Conservation (phyloP, 2,797 vertebrate genomes). For the Fratercula arctica region DNA sequence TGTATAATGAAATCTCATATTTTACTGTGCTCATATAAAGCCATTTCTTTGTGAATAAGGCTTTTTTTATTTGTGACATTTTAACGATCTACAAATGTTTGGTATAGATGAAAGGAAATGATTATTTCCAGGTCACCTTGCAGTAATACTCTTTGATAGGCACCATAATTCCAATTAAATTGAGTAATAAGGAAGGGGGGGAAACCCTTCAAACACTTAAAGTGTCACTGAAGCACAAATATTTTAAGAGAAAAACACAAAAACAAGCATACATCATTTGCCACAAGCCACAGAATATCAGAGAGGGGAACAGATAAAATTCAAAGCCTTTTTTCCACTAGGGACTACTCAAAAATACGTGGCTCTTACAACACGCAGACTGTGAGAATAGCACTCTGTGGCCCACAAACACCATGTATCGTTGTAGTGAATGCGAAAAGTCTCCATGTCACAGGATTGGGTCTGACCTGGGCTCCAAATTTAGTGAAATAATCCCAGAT, state of each 20-base stretch:
- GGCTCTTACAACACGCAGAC: rapidly evolving
- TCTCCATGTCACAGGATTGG: background rate
- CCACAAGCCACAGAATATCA: background rate
- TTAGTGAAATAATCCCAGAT: background rate
- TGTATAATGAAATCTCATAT: constrained; percentile 62
- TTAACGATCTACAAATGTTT: constrained; percentile 64
- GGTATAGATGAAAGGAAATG: constrained; percentile 58
- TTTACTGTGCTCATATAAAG: constrained; percentile 10
- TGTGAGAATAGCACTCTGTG: rapidly evolving
- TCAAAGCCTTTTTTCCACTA: background rate
- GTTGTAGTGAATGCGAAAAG: background rate
- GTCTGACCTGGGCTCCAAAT: background rate
- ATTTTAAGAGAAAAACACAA: background rate
- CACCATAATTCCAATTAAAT: constrained; percentile 64
- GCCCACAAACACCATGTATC: rapidly evolving
- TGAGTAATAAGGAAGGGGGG: background rate
- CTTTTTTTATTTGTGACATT: constrained; percentile 20
- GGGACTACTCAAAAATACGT: background rate
- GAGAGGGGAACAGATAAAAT: background rate
- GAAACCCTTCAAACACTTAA: background rate
- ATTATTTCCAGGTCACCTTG: constrained; percentile 63
- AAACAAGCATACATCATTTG: background rate
- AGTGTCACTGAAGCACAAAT: background rate
- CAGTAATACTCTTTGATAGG: constrained; percentile 59
- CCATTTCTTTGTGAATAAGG: background rate